Evolutionary conservation across 2,888 invertebrate species (phyloP), one percentile per base, ranked within the genome.

Genomic region (Autographa gamma): DNA sequence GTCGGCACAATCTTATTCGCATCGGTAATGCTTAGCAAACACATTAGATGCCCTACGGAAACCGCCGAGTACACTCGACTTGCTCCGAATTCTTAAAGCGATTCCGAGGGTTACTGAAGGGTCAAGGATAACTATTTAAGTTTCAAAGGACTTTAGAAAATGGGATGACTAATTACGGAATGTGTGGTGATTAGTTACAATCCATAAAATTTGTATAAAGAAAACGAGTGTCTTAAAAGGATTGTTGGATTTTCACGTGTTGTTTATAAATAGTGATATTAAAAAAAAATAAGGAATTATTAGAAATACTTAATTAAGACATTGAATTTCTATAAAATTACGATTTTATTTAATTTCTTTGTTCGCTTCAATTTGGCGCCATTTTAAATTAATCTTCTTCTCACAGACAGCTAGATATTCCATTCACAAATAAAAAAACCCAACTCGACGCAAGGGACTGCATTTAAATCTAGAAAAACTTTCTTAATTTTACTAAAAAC

Each of bases 401-500:
- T n/a, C 52, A 7, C 11, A 61, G 18, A 38, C 32, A 54, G 43
- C 43, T 32, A 14, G 25, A 1, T 11, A 2, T 38, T 9, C 34
- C 56, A 25, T 16, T 31, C 59, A 63, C 60, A 48, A 71, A 34
- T 13, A 34, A 43, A 43, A 64, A 79, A 19, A 67, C 62, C 18
- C 54, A 68, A 76, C 60, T 48, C 31, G 3, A 66, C 8, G 19
- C 38, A 13, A 71, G 18, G 4, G 18, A 63, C 71, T 79, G 72
- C 63, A 79, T n/a, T 68, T 52, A 32, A 58, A 48, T 18, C 41
- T 59, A 54, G 68, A 63, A 19, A 68, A 77, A 77, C 76, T 80
- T 77, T 77, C 63, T 60, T 72, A 71, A 72, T 79, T 77, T 68
- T 54, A 71, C 72, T 76, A 72, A 76, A 76, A 77, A 68, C 31